Evolutionary conservation across 2,113 vertebrate species (phyloP), one percentile per base, ranked within the genome.

Genomic region (Oncorhynchus masou): DNA sequence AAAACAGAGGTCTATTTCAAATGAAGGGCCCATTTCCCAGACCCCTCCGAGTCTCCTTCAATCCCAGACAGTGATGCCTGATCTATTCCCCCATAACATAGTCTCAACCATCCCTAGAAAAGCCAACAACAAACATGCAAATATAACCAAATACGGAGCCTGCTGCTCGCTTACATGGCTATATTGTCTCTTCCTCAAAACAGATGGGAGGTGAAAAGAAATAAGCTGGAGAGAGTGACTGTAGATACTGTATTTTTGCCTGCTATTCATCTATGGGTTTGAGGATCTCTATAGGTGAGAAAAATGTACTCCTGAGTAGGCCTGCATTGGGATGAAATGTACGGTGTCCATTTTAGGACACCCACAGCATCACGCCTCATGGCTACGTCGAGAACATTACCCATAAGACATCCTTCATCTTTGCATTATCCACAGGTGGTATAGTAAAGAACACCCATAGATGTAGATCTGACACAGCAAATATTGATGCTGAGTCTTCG

Each of bases 1-100:
- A 89, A 94, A 90, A 92, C 92, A 90, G 91, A 86, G 76, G 86
- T 84, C 87, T 85, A 91, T 91, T 87, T 89, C 76, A 85, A 90
- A 90, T 87, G 80, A 90, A 87, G 77, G 78, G 79, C 77, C 80
- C 65, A 45, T 59, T 80, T 88, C 84, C 74, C 83, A 83, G 76
- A 82, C 82, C 80, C 71, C 79, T 85, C 84, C 0, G 3, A 91
- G 86, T 90, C 86, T 69, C 2, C 29, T 88, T 83, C 83, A 89
- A 88, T 91, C 82, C 76, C 59, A 74, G 31, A 39, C 75, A n/a
- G 80, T 74, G 80, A 80, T 75, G 80, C 60, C 77, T 88, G 86
- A 88, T 87, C 84, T 54, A 12, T 81, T 74, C 78, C 74, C 77
- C 83, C 59, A 3, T 39, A 75, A 84, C 74, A 69, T 78, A 2